phyloP scores from a whole-genome alignment of 2,113 vertebrate species.

The Neolamprologus kungweensis region DNA sequence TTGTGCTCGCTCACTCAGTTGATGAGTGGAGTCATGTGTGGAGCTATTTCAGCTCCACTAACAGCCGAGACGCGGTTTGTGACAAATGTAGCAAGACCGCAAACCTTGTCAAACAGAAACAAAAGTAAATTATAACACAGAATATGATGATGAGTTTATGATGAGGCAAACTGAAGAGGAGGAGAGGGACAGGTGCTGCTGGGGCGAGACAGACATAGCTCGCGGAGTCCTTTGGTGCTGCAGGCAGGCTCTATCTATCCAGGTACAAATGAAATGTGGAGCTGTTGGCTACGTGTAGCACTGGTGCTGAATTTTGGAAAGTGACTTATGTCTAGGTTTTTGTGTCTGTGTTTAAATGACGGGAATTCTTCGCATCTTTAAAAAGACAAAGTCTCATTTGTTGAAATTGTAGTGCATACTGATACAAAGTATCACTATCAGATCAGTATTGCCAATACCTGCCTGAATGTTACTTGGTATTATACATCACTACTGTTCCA shows the following conservation, averaged over 20 bases:
- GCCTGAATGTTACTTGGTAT: background rate
- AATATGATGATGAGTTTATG: background rate
- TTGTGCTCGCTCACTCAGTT: background rate
- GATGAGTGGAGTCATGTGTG: background rate
- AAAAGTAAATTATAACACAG: background rate
- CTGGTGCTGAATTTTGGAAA: background rate
- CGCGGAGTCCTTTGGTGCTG: background rate
- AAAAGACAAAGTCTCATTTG: background rate
- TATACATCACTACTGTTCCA: background rate
- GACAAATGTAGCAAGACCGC: background rate
- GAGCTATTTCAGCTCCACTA: background rate
- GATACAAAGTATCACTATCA: background rate
- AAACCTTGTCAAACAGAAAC: background rate
- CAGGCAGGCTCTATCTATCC: background rate
- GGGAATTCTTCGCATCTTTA: background rate
- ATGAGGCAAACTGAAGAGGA: background rate
- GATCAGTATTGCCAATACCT: background rate
- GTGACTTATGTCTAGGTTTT: background rate
- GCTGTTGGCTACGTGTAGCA: background rate
- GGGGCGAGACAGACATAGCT: background rate
- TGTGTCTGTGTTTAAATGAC: background rate
- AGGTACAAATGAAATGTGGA: background rate
- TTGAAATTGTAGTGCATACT: background rate
- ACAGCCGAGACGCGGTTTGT: background rate
- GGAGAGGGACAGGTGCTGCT: background rate